These are phyloP conservation scores for Microplitis demolitor DNA, from an alignment of 1,140 invertebrate genomes.

Conservation along the genomic window DNA sequence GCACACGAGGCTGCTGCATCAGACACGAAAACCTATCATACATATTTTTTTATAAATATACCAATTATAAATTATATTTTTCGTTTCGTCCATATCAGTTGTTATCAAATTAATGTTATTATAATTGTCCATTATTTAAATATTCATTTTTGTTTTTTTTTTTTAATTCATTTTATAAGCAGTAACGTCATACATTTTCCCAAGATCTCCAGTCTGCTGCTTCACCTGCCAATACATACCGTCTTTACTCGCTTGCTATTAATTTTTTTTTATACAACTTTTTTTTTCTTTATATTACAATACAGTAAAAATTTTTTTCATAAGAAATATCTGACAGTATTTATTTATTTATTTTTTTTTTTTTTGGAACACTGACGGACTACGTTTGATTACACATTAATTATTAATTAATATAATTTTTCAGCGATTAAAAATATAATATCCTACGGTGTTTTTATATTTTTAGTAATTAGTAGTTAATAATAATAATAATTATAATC, in stretches of 20 bases:
- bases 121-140: not conserved
- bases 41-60: no score
- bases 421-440: no score
- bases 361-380: conserved; percentile 11
- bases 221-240: not conserved
- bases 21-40: no score
- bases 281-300: not conserved
- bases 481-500: conserved; percentile 17
- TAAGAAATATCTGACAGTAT: not conserved
- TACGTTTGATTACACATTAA: conserved; percentile 23
- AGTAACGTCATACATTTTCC: not conserved
- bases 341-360: not conserved
- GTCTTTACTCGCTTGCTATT: not conserved
- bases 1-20: no score
- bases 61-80: not conserved
- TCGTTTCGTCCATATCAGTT: not conserved
- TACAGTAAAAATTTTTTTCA: not conserved
- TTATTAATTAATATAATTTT: no score
- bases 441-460: conserved; percentile 19
- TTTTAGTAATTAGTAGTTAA: conserved; percentile 20
- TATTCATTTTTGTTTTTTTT: no score
- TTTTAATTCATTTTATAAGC: no score
- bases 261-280: not conserved
- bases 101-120: not conserved
- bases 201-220: not conserved